Evolutionary conservation across 1,140 invertebrate genomes (phyloP).

Genomic region (Spodoptera frugiperda): DNA sequence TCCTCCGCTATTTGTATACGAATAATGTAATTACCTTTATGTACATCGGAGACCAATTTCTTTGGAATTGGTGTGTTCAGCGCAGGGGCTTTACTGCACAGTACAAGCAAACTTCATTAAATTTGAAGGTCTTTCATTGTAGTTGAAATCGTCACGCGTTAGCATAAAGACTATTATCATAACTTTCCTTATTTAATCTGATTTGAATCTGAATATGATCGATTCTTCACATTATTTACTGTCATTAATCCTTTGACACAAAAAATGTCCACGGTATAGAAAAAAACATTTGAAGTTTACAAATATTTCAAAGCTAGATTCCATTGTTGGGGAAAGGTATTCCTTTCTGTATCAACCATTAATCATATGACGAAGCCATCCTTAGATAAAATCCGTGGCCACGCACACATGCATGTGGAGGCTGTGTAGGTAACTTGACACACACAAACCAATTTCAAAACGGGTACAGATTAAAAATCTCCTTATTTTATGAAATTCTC

Average conservation of each 20-base stretch:
- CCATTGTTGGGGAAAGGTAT: constrained; percentile 80
- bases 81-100: not conserved
- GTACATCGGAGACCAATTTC: constrained; percentile 29
- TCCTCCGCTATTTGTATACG: constrained; percentile 72
- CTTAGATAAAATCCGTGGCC: constrained; percentile 74
- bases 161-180: not conserved
- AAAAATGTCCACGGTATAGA: constrained; percentile 4
- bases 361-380: constrained; percentile 75
- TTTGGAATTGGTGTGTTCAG: not conserved
- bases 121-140: not conserved
- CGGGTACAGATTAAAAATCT: constrained; percentile 65
- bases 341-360: constrained; percentile 73
- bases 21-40: constrained; percentile 70
- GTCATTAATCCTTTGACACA: constrained; percentile 1
- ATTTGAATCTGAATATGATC: not conserved
- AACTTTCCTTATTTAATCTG: not conserved
- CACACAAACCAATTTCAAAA: constrained; percentile 52
- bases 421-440: constrained; percentile 51
- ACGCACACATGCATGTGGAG: constrained; percentile 53
- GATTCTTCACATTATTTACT: constrained; percentile 1
- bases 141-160: not conserved
- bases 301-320: constrained; percentile 37
- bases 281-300: constrained; percentile 6
- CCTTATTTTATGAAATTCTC: constrained; percentile 51
- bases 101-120: not conserved